Percentiles rank a stretch among this genome's conserved stretches.
phyloP scores from a whole-genome alignment of 2,797 vertebrate genomes.

The Knipowitschia caucasica region DNA sequence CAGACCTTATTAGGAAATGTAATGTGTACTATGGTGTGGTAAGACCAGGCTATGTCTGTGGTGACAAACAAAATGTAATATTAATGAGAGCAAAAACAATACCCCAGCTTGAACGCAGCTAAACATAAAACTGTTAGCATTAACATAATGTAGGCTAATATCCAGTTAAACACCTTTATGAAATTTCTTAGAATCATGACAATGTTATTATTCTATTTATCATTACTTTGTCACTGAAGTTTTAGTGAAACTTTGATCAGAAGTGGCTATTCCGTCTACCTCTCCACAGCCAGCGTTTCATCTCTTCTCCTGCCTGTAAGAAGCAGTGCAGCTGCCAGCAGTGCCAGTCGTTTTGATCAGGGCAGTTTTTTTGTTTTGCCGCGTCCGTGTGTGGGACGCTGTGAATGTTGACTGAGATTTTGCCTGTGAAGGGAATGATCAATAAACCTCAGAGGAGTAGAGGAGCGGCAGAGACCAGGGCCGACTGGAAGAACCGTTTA shows the following conservation, averaged over 20 bases:
- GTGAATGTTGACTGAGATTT: slow-evolving; percentile 39
- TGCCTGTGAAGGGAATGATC: slow-evolving; percentile 28
- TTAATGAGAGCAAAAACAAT: no score
- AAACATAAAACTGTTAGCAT: no score
- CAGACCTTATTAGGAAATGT: no score
- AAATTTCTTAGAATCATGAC: no score
- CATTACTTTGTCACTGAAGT: slow-evolving; percentile 9
- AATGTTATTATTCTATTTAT: slow-evolving; percentile 20
- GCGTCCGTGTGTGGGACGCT: slow-evolving; percentile 8
- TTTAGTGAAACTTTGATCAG: slow-evolving; percentile 10
- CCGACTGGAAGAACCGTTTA: background rate
- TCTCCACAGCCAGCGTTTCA: background rate
- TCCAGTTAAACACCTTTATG: no score
- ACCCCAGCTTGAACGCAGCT: no score
- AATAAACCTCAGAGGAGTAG: slow-evolving; percentile 25
- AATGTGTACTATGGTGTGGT: no score
- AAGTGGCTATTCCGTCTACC: background rate
- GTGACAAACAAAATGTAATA: no score
- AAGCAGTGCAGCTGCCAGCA: background rate
- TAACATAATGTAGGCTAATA: no score
- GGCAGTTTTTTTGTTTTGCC: slow-evolving; percentile 20
- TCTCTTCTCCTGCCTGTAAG: slow-evolving; percentile 7
- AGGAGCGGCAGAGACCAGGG: slow-evolving; percentile 12
- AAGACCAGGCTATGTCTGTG: no score
- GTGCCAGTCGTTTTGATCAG: slow-evolving; percentile 28